A percentile compares a stretch with the other conserved stretches of the same genome.
These are phyloP conservation scores for Polyommatus iphigenia DNA, from an alignment of 2,888 invertebrate species.

Conservation along the genomic window DNA sequence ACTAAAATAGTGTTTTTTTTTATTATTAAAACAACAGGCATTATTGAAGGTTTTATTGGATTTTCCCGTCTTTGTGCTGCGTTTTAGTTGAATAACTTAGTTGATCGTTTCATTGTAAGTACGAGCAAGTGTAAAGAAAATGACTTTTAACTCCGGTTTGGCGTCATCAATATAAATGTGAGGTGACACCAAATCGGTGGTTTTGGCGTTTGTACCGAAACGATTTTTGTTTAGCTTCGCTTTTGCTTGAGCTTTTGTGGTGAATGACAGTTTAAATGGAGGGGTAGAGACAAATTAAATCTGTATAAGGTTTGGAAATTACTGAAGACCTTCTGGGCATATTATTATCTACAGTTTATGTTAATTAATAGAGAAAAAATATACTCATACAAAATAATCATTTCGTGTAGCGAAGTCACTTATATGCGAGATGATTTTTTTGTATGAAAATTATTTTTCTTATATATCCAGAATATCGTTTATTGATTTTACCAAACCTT, in stretches of 20 bases:
- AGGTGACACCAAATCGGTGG: constrained; percentile 42
- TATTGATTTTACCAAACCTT: background rate
- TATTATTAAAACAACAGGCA: constrained; percentile 36
- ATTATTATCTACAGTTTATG: too few species aligned
- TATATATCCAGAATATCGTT: background rate
- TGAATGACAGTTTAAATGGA: constrained; percentile 52
- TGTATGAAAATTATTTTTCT: too few species aligned
- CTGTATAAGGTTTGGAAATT: background rate
- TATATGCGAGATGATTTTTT: too few species aligned
- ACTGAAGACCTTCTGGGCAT: background rate
- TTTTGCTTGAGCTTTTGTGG: constrained; percentile 76
- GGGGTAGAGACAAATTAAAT: background rate
- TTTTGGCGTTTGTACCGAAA: constrained; percentile 35
- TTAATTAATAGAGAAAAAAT: too few species aligned
- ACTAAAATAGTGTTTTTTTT: background rate
- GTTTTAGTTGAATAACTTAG: constrained; percentile 56
- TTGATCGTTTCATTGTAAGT: constrained; percentile 68
- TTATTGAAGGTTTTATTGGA: constrained; percentile 48
- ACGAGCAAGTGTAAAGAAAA: constrained; percentile 77
- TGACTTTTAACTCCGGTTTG: constrained; percentile 60
- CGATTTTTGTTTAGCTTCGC: constrained; percentile 60
- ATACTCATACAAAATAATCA: too few species aligned
- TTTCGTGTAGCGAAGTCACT: too few species aligned
- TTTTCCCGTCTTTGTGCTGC: constrained; percentile 66
- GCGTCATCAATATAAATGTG: constrained; percentile 43